Evolutionary conservation across 2,888 invertebrate species (phyloP).

Genomic region (Theodoxus fluviatilis): DNA sequence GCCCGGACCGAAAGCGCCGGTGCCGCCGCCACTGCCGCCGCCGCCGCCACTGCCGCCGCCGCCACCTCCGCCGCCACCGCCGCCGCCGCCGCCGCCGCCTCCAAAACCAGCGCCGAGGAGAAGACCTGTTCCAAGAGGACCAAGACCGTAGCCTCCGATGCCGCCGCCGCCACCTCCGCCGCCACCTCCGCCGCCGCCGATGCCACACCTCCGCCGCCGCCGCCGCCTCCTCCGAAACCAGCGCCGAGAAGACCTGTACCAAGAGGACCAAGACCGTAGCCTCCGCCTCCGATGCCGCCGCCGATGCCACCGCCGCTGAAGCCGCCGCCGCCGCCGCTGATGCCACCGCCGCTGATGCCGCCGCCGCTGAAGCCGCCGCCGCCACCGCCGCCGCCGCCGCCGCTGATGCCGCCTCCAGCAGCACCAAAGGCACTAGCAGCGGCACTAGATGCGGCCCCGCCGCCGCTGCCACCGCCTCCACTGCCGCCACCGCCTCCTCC

Average conservation of each 20-base stretch:
- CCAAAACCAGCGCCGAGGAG: not conserved
- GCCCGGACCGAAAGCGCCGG: too few relatives aligned
- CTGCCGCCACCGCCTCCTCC: not conserved
- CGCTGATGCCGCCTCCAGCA: slow-evolving; percentile 1
- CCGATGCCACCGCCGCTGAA: not conserved
- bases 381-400: not conserved
- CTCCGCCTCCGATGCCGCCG: not conserved
- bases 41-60: not conserved
- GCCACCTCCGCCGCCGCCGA: not conserved
- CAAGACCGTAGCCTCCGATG: not conserved
- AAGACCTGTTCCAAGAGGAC: not conserved
- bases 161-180: not conserved
- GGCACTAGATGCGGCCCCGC: slow-evolving; percentile 3
- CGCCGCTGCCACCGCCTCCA: not conserved
- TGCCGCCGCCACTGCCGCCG: not conserved
- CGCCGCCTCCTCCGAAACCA: not conserved
- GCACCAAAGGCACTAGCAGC: slow-evolving; percentile 8
- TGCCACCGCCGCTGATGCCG: not conserved
- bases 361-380: not conserved
- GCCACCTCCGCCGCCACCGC: too few relatives aligned
- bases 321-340: not conserved
- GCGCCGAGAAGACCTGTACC: not conserved
- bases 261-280: not conserved
- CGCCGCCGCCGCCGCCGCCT: not conserved
- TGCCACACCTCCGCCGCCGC: not conserved